Evolutionary conservation across 2,113 vertebrate species (phyloP).

Genomic region (Anser cygnoides): DNA sequence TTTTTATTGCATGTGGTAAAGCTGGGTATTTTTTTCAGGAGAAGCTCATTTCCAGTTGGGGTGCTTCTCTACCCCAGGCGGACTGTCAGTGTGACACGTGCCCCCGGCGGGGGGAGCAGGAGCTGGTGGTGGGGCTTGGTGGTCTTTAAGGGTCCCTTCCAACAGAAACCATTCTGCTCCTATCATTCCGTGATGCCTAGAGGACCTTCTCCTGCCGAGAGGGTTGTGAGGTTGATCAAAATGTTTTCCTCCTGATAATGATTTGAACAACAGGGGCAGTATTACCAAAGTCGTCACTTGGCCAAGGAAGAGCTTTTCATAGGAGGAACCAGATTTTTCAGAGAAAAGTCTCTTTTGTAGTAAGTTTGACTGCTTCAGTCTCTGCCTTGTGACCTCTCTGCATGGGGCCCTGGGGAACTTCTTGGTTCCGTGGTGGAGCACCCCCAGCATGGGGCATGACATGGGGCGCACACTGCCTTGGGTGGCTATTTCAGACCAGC

Average conservation of each 20-base stretch:
- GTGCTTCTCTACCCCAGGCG: background rate
- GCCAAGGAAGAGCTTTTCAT: background rate
- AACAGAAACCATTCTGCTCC: background rate
- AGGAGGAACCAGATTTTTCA: rapidly evolving
- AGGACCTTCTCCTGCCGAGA: background rate
- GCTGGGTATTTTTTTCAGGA: background rate
- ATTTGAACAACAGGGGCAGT: background rate
- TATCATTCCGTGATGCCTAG: background rate
- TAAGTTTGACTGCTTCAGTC: background rate
- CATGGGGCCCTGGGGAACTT: rapidly evolving
- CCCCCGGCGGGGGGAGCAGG: background rate
- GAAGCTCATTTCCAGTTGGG: background rate
- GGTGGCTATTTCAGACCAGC: background rate
- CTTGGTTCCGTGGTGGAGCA: background rate
- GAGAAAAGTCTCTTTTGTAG: background rate
- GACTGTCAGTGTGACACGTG: rapidly evolving
- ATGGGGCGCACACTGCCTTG: rapidly evolving
- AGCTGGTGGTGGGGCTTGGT: background rate
- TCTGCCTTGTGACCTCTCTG: background rate
- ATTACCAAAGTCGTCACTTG: background rate
- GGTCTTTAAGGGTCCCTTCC: background rate
- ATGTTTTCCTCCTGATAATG: background rate
- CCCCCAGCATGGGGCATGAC: background rate
- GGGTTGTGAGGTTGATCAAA: background rate
- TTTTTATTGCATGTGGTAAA: rapidly evolving